phyloP scores from a whole-genome alignment of 2,113 vertebrate genomes.

The Sylvilagus bachmani region DNA sequence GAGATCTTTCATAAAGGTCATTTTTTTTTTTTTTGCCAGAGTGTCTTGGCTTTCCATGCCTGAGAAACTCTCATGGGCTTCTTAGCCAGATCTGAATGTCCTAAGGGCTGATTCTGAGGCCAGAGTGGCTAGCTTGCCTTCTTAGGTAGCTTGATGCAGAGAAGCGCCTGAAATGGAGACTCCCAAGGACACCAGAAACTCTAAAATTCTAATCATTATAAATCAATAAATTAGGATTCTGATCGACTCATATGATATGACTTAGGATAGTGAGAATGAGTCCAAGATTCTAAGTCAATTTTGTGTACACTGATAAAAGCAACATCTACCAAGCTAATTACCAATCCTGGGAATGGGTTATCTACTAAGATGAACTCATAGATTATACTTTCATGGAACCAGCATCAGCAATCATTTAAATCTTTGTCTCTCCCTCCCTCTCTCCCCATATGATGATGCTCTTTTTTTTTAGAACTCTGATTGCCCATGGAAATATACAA shows the following conservation, averaged over 20 bases:
- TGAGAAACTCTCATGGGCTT: too few species aligned
- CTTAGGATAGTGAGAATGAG: background rate
- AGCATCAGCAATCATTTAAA: background rate
- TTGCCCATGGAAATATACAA: constrained; percentile 22
- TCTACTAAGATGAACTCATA: background rate
- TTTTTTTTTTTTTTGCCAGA: too few species aligned
- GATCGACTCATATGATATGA: background rate
- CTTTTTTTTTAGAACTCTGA: background rate
- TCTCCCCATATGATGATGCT: background rate
- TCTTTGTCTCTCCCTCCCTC: background rate
- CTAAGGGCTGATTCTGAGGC: too few species aligned
- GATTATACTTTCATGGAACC: background rate
- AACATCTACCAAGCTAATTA: background rate
- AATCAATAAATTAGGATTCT: background rate
- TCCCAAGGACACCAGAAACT: background rate
- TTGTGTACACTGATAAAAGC: background rate
- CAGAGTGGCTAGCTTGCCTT: too few species aligned
- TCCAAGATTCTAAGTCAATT: background rate
- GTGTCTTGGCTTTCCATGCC: too few species aligned
- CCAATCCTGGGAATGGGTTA: background rate
- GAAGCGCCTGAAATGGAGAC: background rate
- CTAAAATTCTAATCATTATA: background rate
- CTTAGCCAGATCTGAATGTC: too few species aligned
- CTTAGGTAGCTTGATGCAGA: background rate
- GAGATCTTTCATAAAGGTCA: too few species aligned